Base-by-base conservation (phyloP, 2,113 vertebrate genomes). In the Andinoacara biseriatus region DNA sequence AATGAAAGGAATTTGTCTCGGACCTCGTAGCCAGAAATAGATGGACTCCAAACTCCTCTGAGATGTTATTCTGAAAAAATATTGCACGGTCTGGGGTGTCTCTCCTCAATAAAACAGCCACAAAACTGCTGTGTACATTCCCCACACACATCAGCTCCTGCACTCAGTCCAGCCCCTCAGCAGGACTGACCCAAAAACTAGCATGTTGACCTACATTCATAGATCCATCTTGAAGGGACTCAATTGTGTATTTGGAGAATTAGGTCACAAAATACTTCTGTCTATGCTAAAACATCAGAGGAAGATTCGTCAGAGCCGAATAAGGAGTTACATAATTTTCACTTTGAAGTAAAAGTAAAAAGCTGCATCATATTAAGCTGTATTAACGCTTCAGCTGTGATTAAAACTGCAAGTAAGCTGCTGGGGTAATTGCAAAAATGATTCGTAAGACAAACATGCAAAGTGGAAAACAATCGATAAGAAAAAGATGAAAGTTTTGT, bases 211-310 rank as follows among this genome's bases (percentile, higher is more conserved):
- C 86, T 84, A 91, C 72, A 91, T 90, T 80, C 5, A 4, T 11
- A 38, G 54, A 75, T 78, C 31, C 33, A 5, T 57, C 63, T 33
- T 43, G 43, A 54, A 74, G 84, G 75, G 52, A 17, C 63, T 77
- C 20, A 10, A 62, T 61, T 81, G 69, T 62, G 57, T 82, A 63
- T 83, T 78, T 79, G 74, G 58, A 87, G 69, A 91, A 89, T 84
- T 88, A 69, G 87, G 87, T 83, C 85, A 86, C 22, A 26, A 87
- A 84, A 87, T 40, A 75, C 65, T 82, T 86, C 52, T 83, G 63
- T 74, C 67, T 90, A 31, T 52, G 22, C 61, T 62, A 54, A 89
- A 90, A 76, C 77, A 76, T 84, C 61, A 67, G 58, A 90, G 74
- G 69, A 82, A 85, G 81, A 90, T 76, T 83, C 80, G 46, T 77